phyloP scores from a whole-genome alignment of 2,797 vertebrate genomes.

The Morelia viridis region DNA sequence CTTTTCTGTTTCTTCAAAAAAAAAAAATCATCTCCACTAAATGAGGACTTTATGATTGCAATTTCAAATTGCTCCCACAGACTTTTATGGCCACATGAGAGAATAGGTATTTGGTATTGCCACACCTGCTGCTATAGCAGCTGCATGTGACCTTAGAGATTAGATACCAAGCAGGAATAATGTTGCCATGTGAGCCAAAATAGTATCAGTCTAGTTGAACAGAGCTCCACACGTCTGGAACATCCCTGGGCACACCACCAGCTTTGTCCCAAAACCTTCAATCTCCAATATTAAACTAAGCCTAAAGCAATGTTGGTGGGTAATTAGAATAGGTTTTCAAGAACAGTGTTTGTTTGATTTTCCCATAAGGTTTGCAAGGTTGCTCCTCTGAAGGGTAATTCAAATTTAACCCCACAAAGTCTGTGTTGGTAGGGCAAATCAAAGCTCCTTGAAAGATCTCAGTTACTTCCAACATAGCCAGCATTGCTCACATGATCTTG shows the following conservation, averaged over 20 bases:
- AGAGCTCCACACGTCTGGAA: background rate
- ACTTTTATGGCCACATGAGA: slow-evolving; percentile 12
- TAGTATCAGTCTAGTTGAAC: background rate
- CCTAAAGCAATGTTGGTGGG: background rate
- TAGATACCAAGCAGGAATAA: background rate
- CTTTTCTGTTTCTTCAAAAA: slow-evolving; percentile 29
- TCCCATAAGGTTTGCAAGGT: background rate
- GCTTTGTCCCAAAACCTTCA: background rate
- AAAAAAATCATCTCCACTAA: background rate
- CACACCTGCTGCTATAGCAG: slow-evolving; percentile 21
- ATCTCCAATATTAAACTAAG: background rate
- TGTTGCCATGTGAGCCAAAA: background rate
- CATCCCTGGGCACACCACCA: background rate
- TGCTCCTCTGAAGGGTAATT: background rate
- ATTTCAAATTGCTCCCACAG: slow-evolving; percentile 18
- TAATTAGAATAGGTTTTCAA: background rate
- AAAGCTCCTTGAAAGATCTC: background rate
- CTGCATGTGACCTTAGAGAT: background rate
- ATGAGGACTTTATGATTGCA: background rate
- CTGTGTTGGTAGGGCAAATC: background rate
- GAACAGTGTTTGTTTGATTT: background rate
- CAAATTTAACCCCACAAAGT: background rate
- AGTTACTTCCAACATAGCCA: background rate
- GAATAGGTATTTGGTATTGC: background rate
- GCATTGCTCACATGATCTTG: background rate